Percentiles rank a stretch among this genome's conserved stretches.
These are phyloP conservation scores for Nothoprocta perdicaria DNA, from an alignment of 2,113 vertebrate genomes.

Conservation along the genomic window DNA sequence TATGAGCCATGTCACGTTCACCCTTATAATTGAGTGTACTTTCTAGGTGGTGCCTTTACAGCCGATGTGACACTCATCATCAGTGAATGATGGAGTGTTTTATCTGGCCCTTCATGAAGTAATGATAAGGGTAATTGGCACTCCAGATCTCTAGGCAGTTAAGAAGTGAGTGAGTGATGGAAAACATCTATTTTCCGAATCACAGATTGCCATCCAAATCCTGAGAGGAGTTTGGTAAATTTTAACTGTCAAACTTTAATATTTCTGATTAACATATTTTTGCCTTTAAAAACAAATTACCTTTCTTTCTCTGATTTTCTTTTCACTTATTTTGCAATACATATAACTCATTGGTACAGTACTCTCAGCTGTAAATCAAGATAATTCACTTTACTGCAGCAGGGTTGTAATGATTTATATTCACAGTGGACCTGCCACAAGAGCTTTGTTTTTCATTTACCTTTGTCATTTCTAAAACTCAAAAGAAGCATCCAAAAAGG, in stretches of 20 bases:
- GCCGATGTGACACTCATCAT: background rate
- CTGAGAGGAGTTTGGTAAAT: background rate
- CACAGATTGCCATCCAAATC: background rate
- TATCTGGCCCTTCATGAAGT: background rate
- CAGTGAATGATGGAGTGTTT: background rate
- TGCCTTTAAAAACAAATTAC: background rate
- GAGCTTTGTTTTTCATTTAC: background rate
- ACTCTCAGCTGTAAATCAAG: slow-evolving; percentile 1
- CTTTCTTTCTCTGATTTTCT: background rate
- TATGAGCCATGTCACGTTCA: slow-evolving; percentile 27
- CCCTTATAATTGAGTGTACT: background rate
- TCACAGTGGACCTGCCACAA: background rate
- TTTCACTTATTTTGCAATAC: background rate
- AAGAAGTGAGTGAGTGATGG: background rate
- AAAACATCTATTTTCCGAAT: slow-evolving; percentile 33
- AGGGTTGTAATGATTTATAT: background rate
- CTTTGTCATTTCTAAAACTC: background rate
- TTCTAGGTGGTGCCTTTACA: slow-evolving; percentile 22
- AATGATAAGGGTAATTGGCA: slow-evolving; percentile 21
- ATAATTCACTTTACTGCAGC: background rate
- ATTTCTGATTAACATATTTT: slow-evolving; percentile 27
- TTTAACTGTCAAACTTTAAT: background rate
- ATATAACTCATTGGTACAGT: background rate
- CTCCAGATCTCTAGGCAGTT: slow-evolving; percentile 17
- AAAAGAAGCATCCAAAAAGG: background rate